These are phyloP conservation scores for Anableps anableps DNA, from an alignment of 2,797 vertebrate genomes.

Conservation along the genomic window DNA sequence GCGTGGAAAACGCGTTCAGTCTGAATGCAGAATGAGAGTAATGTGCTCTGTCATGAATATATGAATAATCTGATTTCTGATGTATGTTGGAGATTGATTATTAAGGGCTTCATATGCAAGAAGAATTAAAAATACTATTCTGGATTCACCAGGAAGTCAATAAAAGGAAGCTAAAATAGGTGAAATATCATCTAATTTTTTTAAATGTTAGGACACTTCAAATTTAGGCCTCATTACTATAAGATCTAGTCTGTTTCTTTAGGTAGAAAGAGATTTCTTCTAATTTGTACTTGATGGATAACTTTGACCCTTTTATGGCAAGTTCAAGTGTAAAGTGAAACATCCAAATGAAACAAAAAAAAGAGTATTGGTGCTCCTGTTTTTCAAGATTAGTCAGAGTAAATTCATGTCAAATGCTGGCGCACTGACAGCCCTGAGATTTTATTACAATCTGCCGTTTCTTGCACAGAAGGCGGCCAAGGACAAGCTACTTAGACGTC, in stretches of 20 bases:
- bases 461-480: slow-evolving; percentile 52
- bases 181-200: background rate
- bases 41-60: background rate
- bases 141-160: background rate
- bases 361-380: background rate
- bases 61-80: background rate
- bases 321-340: slow-evolving; percentile 1
- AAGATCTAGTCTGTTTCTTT: background rate
- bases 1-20: too few relatives aligned
- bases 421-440: slow-evolving; percentile 18
- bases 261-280: background rate
- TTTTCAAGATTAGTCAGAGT: slow-evolving; percentile 2
- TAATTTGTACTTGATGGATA: background rate
- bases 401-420: slow-evolving; percentile 11
- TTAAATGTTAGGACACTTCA: background rate
- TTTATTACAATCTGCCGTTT: slow-evolving; percentile 34
- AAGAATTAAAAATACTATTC: background rate
- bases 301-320: background rate
- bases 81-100: background rate
- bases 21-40: background rate
- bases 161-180: background rate
- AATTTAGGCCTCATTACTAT: background rate
- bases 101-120: background rate
- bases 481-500: slow-evolving; percentile 42
- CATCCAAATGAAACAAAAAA: slow-evolving; percentile 4